Evolutionary conservation across 2,797 vertebrate genomes (phyloP), one percentile per base, ranked within the genome.

Genomic region (Sebastes goodei): DNA sequence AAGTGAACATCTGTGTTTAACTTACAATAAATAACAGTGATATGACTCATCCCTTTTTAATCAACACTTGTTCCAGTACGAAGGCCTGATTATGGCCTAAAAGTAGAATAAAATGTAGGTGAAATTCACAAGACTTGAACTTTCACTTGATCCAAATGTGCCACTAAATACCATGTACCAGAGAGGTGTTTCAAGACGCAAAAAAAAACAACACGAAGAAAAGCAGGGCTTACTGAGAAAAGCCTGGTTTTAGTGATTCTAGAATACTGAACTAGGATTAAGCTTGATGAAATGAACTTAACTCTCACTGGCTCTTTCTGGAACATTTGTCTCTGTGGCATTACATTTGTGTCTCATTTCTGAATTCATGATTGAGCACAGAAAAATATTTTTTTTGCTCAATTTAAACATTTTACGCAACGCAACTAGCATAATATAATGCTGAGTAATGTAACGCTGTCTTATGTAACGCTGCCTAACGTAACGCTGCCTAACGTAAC

Each of bases 1-100:
- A 63, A 42, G 53, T 86, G 65, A 76, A 84, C 38, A 70, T 42
- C 35, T 57, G 68, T 83, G 78, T 84, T 83, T 38, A 53, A 79
- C 27, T 9, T 71, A 80, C 69, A 71, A 65, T 74, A 65, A 21
- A 46, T 64, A 76, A 69, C 35, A 63, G 10, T 53, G 61, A 74
- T 25, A 56, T 3, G 32, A 62, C 23, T 32, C 49, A 56, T 71
- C 14, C 30, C 7, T 70, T 9, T 17, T 38, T 62, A 33, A 38
- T 10, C 25, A 42, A 60, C 27, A 38, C 17, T n/a, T 17, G 56
- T 29, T 74, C 59, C 64, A 21, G 17, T 55, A 55, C 30, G 25
- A 33, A 32, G 10, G 11, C 60, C 62, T 71, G 52, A 76, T 56
- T 66, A 62, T 62, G 61, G 23, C 56, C 64, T 11, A 14, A 75